phyloP scores from a whole-genome alignment of 2,888 invertebrate species.

The Lasius platythorax region DNA sequence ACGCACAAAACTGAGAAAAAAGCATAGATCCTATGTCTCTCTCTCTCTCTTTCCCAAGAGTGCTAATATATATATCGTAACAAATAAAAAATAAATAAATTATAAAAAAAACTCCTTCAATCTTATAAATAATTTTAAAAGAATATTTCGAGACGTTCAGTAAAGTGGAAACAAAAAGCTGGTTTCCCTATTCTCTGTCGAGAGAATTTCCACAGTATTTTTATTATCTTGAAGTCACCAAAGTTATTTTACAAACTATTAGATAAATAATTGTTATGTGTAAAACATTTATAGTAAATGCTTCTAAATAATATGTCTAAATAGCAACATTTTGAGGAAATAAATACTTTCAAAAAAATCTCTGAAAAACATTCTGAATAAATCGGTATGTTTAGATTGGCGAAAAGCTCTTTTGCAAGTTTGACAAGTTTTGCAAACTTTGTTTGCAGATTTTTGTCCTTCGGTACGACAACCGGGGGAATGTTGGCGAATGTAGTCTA shows the following conservation, averaged over 20 bases:
- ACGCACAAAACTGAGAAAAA: not conserved
- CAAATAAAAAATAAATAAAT: slow-evolving; percentile 1
- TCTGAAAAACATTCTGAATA: not conserved
- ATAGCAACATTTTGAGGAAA: not conserved
- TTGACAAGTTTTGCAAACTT: slow-evolving; percentile 1
- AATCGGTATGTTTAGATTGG: not conserved
- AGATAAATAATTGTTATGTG: not conserved
- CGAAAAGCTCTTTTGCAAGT: not conserved
- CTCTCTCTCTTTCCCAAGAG: not conserved
- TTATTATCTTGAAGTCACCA: no score
- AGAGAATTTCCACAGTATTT: not conserved
- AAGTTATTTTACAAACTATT: not conserved
- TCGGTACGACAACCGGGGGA: slow-evolving; percentile 6
- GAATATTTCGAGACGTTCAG: not conserved
- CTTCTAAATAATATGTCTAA: not conserved
- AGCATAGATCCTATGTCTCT: not conserved
- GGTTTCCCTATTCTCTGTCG: not conserved
- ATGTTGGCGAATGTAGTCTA: not conserved
- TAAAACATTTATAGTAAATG: not conserved
- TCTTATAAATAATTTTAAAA: not conserved
- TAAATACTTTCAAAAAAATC: not conserved
- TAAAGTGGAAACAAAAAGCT: not conserved
- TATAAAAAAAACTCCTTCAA: not conserved
- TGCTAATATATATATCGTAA: not conserved
- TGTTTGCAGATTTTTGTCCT: slow-evolving; percentile 21